These are phyloP conservation scores for Alaudala cheleensis DNA, from an alignment of 2,113 vertebrate species.

Conservation along the genomic window DNA sequence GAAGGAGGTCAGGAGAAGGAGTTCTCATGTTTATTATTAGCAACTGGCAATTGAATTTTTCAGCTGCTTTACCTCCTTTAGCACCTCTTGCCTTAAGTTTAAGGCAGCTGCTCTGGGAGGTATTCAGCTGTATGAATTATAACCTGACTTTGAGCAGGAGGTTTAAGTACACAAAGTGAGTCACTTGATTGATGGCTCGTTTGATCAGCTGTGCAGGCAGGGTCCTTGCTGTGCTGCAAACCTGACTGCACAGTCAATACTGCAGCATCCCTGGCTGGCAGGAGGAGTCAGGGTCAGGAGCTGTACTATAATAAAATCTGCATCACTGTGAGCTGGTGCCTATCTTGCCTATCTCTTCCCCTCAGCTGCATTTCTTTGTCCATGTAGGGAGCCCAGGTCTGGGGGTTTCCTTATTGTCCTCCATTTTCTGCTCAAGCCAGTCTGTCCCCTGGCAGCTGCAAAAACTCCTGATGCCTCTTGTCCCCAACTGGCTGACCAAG, in stretches of 20 bases:
- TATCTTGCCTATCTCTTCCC: not conserved
- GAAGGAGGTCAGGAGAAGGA: not conserved
- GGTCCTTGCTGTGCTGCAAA: slow-evolving; percentile 8
- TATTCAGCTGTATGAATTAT: not conserved
- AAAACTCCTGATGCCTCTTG: not conserved
- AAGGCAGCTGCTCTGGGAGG: not conserved
- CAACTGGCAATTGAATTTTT: not conserved
- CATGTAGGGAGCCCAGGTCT: not conserved
- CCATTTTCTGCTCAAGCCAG: not conserved
- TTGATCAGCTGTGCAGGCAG: slow-evolving; percentile 38
- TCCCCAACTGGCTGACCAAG: not conserved
- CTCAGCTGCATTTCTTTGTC: not conserved
- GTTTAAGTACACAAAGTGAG: slow-evolving; percentile 43
- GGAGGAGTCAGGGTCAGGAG: not conserved
- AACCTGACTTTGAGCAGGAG: slow-evolving; percentile 17
- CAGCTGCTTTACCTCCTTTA: not conserved
- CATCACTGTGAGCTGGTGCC: not conserved
- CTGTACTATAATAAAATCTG: not conserved
- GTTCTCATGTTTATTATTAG: not conserved
- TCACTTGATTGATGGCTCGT: slow-evolving; percentile 34
- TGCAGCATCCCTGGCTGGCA: not conserved
- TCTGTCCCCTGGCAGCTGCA: not conserved
- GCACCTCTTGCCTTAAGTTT: not conserved
- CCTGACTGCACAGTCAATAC: not conserved
- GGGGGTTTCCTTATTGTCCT: not conserved